Base-by-base conservation (phyloP, 2,888 invertebrate genomes). In the Beris chalybata region DNA sequence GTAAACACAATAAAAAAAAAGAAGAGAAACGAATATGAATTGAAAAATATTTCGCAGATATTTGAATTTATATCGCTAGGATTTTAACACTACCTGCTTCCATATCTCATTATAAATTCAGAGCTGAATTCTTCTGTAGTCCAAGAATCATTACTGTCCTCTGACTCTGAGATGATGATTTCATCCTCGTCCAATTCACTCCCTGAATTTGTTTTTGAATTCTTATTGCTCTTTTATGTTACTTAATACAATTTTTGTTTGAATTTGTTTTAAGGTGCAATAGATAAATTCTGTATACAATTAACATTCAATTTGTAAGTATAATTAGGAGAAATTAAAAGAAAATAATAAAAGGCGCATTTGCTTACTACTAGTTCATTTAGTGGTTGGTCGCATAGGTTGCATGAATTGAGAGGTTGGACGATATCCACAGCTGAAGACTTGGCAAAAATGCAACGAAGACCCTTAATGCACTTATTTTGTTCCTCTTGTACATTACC, bases 71-170 rank as follows among this genome's bases (percentile, higher is more conserved):
- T 56, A 50, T 38, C 12, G 44, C 13, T 59, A 30, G 11, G 29
- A 30, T 52, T 48, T 38, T 38, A 38, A 38, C 38, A 38, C 38
- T 78, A 86, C 86, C 85, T 85, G 79, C 85, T 87, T 70, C 89
- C 89, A 78, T 89, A 89, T 78, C 89, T 87, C 77, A 91, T 84
- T 74, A 91, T 91, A 75, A 87, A 89, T 76, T 92, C 91, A 0
- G 90, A 87, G 75, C 89, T 89, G 76, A 89, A 90, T 79, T 92
- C 91, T 78, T 91, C 91, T 44, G 87, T 88, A 67, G 89, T 88
- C 89, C 89, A 90, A 9, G 89, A 90, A 75, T 92, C 91, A 79
- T 91, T 90, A 80, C 91, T 91, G 80, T 91, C 90, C 78, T 91
- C 90, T 44, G 90, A 88, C 73, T 88, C 89, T 73, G 87, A 88